Conservation (phyloP, 2,113 vertebrate species). For the Pelvicachromis taeniatus region DNA sequence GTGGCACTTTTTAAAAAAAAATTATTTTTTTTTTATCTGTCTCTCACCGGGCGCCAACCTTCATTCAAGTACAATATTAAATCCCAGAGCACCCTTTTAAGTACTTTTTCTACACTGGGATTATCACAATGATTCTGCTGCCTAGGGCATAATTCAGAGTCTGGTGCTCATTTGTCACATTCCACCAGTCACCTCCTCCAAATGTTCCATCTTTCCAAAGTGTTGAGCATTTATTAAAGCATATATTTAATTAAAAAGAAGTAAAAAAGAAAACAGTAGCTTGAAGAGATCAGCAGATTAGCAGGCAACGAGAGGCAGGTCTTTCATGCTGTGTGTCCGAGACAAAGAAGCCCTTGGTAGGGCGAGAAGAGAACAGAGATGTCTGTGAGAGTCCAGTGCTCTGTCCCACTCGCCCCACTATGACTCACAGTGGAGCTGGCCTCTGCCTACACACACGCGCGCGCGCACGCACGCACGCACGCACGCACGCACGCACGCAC, state of each 20-base stretch:
- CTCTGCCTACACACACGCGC: neutral
- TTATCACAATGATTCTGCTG: neutral
- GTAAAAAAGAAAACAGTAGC: neutral
- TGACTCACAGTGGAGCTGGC: slow-evolving; percentile 63
- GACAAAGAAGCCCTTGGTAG: slow-evolving; percentile 68
- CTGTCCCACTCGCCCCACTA: slow-evolving; percentile 40
- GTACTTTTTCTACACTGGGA: neutral
- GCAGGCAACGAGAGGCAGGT: slow-evolving; percentile 18
- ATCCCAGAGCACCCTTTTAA: neutral
- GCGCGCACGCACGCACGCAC: neutral
- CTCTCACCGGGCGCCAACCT: neutral
- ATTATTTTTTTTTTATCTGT: neutral
- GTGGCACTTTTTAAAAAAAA: neutral
- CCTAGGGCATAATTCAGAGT: neutral
- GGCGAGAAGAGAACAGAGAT: slow-evolving; percentile 57
- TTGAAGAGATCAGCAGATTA: slow-evolving; percentile 25
- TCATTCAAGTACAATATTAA: neutral
- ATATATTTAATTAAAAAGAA: neutral
- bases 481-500: neutral
- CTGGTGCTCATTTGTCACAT: neutral
- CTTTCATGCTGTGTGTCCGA: slow-evolving; percentile 36
- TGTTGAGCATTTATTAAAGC: neutral
- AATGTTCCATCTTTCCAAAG: neutral
- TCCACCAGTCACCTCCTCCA: neutral
- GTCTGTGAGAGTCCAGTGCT: slow-evolving; percentile 58